Percentiles rank a stretch among this genome's conserved stretches.
These are phyloP conservation scores for Synaphobranchus kaupii DNA, from an alignment of 2,797 vertebrate genomes.

Conservation along the genomic window DNA sequence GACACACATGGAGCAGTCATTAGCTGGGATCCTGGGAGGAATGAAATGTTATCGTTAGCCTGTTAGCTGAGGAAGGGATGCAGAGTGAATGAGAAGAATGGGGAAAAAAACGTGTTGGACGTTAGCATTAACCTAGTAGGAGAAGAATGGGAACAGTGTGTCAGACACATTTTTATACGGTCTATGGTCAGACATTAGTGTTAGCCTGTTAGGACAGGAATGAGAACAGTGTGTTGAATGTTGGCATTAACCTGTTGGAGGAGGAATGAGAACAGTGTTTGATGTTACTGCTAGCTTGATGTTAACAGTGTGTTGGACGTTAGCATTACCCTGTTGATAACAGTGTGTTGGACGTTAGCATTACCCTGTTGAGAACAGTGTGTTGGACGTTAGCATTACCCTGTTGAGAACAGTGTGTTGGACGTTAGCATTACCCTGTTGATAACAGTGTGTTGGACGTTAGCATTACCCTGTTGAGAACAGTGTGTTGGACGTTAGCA, in stretches of 20 bases:
- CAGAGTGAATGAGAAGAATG: not conserved
- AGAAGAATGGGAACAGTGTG: not conserved
- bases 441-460: slow-evolving; percentile 29
- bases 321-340: not conserved
- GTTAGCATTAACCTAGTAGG: not conserved
- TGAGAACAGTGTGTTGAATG: slow-evolving; percentile 31
- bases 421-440: slow-evolving; percentile 5
- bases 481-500: not conserved
- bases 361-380: not conserved
- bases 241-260: not conserved
- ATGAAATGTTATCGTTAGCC: not conserved
- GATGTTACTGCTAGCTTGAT: not conserved
- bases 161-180: too few relatives aligned
- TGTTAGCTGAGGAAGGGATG: slow-evolving; percentile 29
- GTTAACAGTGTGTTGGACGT: not conserved
- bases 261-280: not conserved
- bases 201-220: slow-evolving; percentile 22
- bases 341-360: not conserved
- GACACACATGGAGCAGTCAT: slow-evolving; percentile 35
- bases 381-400: not conserved
- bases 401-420: not conserved
- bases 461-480: not conserved
- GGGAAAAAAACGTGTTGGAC: not conserved
- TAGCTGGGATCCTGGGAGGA: slow-evolving; percentile 23
- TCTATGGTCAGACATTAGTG: not conserved